Conservation (phyloP, 1,140 invertebrate genomes). For the Euwallacea fornicatus region DNA sequence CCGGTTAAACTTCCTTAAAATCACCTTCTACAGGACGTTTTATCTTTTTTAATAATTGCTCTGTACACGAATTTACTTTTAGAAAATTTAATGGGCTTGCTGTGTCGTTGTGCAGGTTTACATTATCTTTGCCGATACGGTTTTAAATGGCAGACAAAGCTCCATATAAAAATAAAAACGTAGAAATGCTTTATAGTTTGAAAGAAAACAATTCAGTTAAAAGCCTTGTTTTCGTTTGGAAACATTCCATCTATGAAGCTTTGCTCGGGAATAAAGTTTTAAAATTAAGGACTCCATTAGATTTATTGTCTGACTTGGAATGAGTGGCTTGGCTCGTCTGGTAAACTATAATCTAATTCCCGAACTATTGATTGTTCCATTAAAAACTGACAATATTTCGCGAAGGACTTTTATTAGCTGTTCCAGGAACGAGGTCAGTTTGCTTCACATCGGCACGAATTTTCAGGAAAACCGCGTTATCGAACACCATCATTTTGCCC, state of each 20-base stretch:
- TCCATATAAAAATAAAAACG: not conserved
- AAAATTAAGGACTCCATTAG: slow-evolving; percentile 1
- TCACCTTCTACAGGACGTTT: not conserved
- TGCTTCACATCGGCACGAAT: not conserved
- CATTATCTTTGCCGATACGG: not conserved
- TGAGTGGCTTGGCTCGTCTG: not conserved
- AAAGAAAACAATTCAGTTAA: not conserved
- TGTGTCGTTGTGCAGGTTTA: not conserved
- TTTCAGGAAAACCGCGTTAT: not conserved
- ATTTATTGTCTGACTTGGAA: not conserved
- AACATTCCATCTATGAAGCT: not conserved
- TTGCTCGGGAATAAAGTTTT: not conserved
- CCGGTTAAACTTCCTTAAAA: not conserved
- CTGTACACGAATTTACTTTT: not conserved
- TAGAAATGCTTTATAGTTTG: not conserved
- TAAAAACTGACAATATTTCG: not conserved
- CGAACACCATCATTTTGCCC: not conserved
- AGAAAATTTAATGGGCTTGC: not conserved
- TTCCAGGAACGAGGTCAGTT: not conserved
- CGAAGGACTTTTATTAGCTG: not conserved
- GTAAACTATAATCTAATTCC: not conserved
- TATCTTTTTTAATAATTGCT: not conserved
- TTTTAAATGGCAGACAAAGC: not conserved
- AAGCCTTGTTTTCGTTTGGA: not conserved
- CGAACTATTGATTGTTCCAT: not conserved